A percentile compares a stretch with the other conserved stretches of the same genome.
These are phyloP conservation scores for Diarsia mendica DNA, from an alignment of 2,888 invertebrate species.

Conservation along the genomic window DNA sequence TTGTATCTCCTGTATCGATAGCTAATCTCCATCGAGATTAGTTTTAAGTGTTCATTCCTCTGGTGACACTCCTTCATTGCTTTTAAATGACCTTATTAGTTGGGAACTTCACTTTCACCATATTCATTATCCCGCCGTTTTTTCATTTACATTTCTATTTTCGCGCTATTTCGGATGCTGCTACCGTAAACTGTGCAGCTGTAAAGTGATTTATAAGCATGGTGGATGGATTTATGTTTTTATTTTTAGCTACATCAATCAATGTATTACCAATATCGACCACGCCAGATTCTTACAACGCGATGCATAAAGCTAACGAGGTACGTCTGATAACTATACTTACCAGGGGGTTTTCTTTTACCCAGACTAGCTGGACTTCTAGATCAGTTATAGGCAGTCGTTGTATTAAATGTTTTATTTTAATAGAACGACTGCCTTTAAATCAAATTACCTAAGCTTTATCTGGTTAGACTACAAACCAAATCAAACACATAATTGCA, in stretches of 20 bases:
- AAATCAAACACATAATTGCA: too few species aligned
- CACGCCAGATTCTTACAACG: not conserved
- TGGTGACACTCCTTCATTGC: not conserved
- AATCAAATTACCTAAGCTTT: too few species aligned
- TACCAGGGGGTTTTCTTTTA: not conserved
- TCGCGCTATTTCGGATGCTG: not conserved
- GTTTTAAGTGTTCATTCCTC: not conserved
- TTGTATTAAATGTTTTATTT: too few species aligned
- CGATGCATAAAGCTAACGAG: too few species aligned
- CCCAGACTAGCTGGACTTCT: not conserved
- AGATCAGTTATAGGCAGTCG: not conserved
- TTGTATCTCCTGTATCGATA: not conserved
- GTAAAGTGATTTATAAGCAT: conserved; percentile 27
- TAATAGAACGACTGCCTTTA: too few species aligned
- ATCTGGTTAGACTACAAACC: too few species aligned
- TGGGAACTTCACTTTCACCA: not conserved
- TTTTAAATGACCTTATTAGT: not conserved
- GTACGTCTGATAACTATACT: not conserved
- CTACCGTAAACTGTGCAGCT: conserved; percentile 10
- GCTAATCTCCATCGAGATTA: not conserved
- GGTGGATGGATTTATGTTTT: conserved; percentile 17
- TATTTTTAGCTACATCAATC: conserved; percentile 16
- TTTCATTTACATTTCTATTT: conserved; percentile 4
- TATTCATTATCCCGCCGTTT: not conserved
- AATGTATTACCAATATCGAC: conserved; percentile 10